Evolutionary conservation across 2,888 invertebrate species (phyloP).

Genomic region (Isotomurus palustris): DNA sequence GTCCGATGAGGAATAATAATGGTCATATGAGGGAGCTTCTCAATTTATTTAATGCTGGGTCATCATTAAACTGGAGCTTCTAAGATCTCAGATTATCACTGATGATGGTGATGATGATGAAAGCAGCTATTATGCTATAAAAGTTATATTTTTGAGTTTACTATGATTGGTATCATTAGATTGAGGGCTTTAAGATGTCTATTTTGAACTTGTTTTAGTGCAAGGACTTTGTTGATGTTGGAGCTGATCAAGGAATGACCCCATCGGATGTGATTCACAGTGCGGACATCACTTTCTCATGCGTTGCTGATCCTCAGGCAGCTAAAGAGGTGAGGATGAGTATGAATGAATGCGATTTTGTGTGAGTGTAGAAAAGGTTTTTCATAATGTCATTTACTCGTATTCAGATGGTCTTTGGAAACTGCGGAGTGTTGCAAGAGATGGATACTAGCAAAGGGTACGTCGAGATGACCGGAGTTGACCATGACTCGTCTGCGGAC

Average conservation of each 20-base stretch:
- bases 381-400: neutral
- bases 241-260: slow-evolving; percentile 78
- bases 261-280: slow-evolving; percentile 88
- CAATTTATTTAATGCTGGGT: too few species aligned
- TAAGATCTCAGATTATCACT: too few species aligned
- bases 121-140: too few species aligned
- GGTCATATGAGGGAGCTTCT: too few species aligned
- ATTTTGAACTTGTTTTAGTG: slow-evolving; percentile 65
- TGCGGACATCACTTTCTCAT: slow-evolving; percentile 92
- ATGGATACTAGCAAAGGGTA: slow-evolving; percentile 75
- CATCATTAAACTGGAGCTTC: too few species aligned
- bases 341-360: neutral
- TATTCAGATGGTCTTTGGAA: slow-evolving; percentile 85
- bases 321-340: slow-evolving; percentile 75
- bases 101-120: too few species aligned
- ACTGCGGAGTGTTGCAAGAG: slow-evolving; percentile 84
- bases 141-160: too few species aligned
- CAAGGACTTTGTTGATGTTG: slow-evolving; percentile 76
- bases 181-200: too few species aligned
- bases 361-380: neutral
- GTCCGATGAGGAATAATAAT: too few species aligned
- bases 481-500: slow-evolving; percentile 87
- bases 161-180: too few species aligned
- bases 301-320: slow-evolving; percentile 88
- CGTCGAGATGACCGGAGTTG: slow-evolving; percentile 95